Evolutionary conservation across 1,140 invertebrate genomes (phyloP), one percentile per base, ranked within the genome.

Genomic region (Zaprionus africanus): DNA sequence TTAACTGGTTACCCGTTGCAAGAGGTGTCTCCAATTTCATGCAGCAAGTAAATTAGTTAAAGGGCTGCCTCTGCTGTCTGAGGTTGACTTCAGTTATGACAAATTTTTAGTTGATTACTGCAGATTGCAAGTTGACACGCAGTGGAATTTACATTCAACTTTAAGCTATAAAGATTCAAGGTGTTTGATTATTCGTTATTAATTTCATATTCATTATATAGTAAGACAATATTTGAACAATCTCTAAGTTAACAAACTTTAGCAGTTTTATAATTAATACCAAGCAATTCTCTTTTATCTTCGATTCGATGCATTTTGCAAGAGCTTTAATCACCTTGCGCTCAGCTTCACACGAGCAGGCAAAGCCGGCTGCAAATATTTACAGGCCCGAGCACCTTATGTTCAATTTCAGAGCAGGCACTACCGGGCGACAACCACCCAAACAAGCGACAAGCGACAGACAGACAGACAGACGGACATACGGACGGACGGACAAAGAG

Each of bases 361-460:
- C 34, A 66, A 57, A 66, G 38, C 51, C 19, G 51, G 24, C 41
- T 49, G 59, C n/a, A 51, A 56, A 68, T 60, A 69, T 53, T 69
- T 62, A 53, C 58, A 53, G n/a, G 4, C 9, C 26, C 26, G 22
- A 46, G 28, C 43, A 76, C 62, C 74, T 60, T 77, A 56, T 77
- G 69, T 73, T 78, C 64, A 58, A 59, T 75, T 75, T 70, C 26
- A 67, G 38, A 17, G 54, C 41, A 43, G 12, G 49, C 58, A 62
- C 54, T 57, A 41, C 49, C 28, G 51, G 46, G 41, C 17, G 26
- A 57, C 36, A 46, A 43, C 49, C 26, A 54, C 19, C 38, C 41
- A 17, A 51, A 12, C 19, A 31, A 12, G 43, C 22, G 36, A 65
- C 28, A 26, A 24, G 4, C 28, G 28, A 34, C 59, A 31, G n/a